A percentile compares a stretch with the other conserved stretches of the same genome.
These are phyloP conservation scores for Orestias chungarensis DNA, from an alignment of 2,797 vertebrate genomes.

Conservation along the genomic window DNA sequence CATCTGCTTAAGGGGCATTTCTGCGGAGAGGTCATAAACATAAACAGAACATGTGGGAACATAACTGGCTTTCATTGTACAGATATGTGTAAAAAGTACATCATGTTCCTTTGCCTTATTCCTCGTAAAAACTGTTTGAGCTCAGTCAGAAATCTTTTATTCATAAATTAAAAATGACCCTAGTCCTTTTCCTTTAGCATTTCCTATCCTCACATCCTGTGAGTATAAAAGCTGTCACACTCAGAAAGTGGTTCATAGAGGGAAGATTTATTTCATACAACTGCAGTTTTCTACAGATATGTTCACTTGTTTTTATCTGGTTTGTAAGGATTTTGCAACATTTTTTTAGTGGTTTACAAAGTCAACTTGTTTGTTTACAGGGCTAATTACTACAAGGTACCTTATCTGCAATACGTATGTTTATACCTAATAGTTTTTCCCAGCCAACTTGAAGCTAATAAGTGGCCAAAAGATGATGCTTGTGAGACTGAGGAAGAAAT, in stretches of 20 bases:
- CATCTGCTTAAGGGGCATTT: slow-evolving; percentile 51
- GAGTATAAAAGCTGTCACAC: slow-evolving; percentile 48
- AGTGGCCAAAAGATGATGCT: slow-evolving; percentile 20
- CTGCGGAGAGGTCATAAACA: slow-evolving; percentile 39
- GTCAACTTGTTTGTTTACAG: slow-evolving; percentile 68
- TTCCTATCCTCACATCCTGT: slow-evolving; percentile 36
- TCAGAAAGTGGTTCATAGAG: slow-evolving; percentile 30
- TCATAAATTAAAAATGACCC: slow-evolving; percentile 17
- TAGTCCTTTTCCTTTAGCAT: slow-evolving; percentile 30
- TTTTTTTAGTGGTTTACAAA: slow-evolving; percentile 62
- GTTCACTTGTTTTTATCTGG: slow-evolving; percentile 38
- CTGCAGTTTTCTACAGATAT: slow-evolving; percentile 54
- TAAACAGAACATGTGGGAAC: slow-evolving; percentile 49
- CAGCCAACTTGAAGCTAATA: slow-evolving; percentile 14
- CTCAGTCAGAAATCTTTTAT: slow-evolving; percentile 43
- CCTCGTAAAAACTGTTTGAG: slow-evolving; percentile 47
- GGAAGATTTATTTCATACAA: slow-evolving; percentile 40
- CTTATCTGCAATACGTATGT: slow-evolving; percentile 26
- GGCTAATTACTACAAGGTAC: slow-evolving; percentile 52
- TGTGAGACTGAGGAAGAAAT: slow-evolving; percentile 3
- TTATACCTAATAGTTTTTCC: slow-evolving; percentile 43
- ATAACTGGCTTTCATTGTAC: slow-evolving; percentile 66
- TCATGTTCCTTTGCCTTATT: slow-evolving; percentile 56
- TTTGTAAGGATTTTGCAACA: slow-evolving; percentile 54
- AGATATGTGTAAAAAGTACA: slow-evolving; percentile 69